Percentiles rank a stretch among this genome's conserved stretches.
phyloP scores from a whole-genome alignment of 2,113 vertebrate genomes.

The Cryptomyrus ogoouensis region DNA sequence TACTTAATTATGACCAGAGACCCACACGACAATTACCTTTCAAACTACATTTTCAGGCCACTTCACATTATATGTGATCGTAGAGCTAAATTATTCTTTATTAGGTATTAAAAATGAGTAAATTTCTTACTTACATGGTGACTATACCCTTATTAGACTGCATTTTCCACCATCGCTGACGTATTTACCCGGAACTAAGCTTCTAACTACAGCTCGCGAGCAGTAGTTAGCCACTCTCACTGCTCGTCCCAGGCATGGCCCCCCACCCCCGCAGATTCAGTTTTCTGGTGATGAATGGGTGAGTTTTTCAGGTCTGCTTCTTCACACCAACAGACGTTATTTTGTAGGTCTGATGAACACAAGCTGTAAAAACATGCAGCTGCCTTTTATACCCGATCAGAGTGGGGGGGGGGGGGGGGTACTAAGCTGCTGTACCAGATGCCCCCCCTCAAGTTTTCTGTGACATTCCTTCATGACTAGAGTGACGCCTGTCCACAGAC shows the following conservation, averaged over 20 bases:
- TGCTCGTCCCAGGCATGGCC: neutral
- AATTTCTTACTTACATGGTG: too few species aligned
- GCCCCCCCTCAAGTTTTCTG: neutral
- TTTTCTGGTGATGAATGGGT: neutral
- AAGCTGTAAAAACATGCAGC: constrained; percentile 13
- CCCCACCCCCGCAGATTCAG: neutral
- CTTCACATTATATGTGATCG: too few species aligned
- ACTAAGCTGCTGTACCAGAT: neutral
- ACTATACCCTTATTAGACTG: too few species aligned
- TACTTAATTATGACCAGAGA: too few species aligned
- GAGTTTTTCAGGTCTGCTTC: constrained; percentile 12
- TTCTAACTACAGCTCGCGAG: too few species aligned
- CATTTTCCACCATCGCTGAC: too few species aligned
- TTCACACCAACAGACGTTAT: neutral
- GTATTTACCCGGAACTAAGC: too few species aligned
- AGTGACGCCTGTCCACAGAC: neutral
- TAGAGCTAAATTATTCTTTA: too few species aligned
- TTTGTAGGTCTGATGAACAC: constrained; percentile 11
- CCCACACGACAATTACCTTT: too few species aligned
- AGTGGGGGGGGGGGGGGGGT: neutral
- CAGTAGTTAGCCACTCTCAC: neutral
- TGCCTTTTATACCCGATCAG: neutral
- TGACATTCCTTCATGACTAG: neutral
- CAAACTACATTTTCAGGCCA: too few species aligned
- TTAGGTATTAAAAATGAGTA: too few species aligned